Percentiles rank a stretch among this genome's conserved stretches.
Evolutionary conservation across 2,113 vertebrate species (phyloP).

Genomic region (Rhinolophus sinicus): DNA sequence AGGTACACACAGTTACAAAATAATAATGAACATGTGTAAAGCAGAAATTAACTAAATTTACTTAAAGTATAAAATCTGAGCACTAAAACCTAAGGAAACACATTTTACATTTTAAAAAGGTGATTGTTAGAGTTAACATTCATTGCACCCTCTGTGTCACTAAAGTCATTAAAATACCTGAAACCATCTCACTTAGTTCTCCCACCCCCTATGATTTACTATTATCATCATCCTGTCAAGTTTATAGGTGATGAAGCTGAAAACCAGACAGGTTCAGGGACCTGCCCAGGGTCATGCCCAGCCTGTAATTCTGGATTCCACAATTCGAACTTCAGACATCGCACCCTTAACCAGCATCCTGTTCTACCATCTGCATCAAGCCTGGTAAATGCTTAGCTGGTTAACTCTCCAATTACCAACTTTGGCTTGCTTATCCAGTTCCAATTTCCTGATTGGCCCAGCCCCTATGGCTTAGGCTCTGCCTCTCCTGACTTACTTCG

Average conservation of each 20-base stretch:
- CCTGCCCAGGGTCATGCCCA: neutral
- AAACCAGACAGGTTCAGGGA: neutral
- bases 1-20: neutral
- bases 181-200: neutral
- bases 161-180: neutral
- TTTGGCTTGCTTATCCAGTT: neutral
- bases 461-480: neutral
- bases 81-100: neutral
- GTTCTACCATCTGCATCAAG: neutral
- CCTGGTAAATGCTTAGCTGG: neutral
- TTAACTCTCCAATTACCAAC: neutral
- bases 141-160: neutral
- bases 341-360: neutral
- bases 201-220: fast-evolving
- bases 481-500: neutral
- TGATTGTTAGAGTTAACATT: neutral
- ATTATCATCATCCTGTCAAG: too few relatives aligned
- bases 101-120: neutral
- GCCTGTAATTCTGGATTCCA: neutral
- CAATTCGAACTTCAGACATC: neutral
- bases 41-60: slow-evolving; percentile 4
- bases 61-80: neutral
- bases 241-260: neutral
- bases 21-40: neutral
- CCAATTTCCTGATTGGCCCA: neutral